A percentile compares a stretch with the other conserved stretches of the same genome.
Conservation (phyloP, 2,113 vertebrate genomes). For the Heliornis fulica region DNA sequence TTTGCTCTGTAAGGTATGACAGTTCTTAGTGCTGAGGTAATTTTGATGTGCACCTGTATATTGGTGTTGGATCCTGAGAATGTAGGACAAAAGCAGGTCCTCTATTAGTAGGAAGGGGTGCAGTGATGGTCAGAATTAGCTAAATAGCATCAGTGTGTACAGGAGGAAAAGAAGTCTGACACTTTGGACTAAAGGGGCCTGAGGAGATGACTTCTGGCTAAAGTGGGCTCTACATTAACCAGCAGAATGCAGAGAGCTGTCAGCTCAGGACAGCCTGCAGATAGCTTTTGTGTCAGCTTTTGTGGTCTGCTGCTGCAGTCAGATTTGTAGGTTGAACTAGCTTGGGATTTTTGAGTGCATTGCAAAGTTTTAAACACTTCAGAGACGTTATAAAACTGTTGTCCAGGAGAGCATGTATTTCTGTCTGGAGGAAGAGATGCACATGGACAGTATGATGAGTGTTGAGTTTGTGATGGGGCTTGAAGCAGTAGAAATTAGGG, state of each 20-base stretch:
- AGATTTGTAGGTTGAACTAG: not conserved
- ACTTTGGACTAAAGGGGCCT: not conserved
- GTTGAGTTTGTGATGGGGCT: not conserved
- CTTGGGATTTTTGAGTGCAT: not conserved
- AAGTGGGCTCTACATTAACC: not conserved
- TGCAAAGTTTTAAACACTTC: not conserved
- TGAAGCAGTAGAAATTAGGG: not conserved
- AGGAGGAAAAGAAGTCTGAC: not conserved
- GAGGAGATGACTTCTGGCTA: not conserved
- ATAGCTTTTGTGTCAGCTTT: not conserved
- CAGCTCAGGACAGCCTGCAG: not conserved
- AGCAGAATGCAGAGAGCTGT: not conserved
- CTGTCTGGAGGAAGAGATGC: not conserved
- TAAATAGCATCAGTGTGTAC: not conserved
- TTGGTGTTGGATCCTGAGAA: not conserved
- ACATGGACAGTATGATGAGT: fast-evolving
- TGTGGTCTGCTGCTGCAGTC: not conserved
- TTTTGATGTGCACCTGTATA: not conserved
- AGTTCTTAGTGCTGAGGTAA: not conserved
- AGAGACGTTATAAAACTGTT: not conserved
- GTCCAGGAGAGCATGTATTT: not conserved
- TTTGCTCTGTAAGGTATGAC: not conserved
- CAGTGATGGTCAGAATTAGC: not conserved
- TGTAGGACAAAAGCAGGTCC: not conserved
- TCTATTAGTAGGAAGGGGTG: not conserved